These are phyloP conservation scores for Rhimphoctona megacephalus DNA, from an alignment of 2,888 invertebrate genomes.

Conservation along the genomic window DNA sequence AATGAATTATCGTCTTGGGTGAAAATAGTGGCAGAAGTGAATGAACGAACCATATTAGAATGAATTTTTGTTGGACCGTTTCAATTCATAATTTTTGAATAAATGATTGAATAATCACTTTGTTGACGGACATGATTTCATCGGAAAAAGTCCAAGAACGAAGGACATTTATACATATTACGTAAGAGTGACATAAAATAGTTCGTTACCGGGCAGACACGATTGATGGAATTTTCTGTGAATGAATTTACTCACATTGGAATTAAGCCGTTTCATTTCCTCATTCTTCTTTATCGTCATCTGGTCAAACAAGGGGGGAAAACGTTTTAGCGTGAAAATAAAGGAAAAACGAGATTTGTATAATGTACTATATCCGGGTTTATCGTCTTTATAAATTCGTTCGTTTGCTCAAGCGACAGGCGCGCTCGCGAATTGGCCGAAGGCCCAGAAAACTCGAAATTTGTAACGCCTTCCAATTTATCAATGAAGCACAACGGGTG, in stretches of 20 bases:
- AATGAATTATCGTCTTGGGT: neutral
- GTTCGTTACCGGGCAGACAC: neutral
- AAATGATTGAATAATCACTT: neutral
- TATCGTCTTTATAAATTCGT: neutral
- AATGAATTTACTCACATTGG: slow-evolving; percentile 43
- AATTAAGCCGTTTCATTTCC: slow-evolving; percentile 28
- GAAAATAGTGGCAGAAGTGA: neutral
- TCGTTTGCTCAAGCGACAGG: neutral
- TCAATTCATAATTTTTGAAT: no score
- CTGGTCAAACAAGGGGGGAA: neutral
- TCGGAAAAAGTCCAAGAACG: slow-evolving; percentile 12
- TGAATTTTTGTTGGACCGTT: neutral
- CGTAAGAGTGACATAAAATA: slow-evolving; percentile 11
- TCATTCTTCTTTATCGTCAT: neutral
- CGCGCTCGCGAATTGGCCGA: slow-evolving; percentile 40
- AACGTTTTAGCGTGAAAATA: slow-evolving; percentile 17
- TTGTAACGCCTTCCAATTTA: slow-evolving; percentile 30
- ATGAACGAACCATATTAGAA: neutral
- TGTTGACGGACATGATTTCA: slow-evolving; percentile 5
- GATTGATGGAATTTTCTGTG: slow-evolving; percentile 46
- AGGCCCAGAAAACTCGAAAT: slow-evolving; percentile 43
- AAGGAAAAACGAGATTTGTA: neutral
- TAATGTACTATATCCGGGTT: neutral
- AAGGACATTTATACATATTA: slow-evolving; percentile 25
- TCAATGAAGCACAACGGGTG: slow-evolving; percentile 46